phyloP scores from a whole-genome alignment of 2,113 vertebrate genomes.

The Orcinus orca region DNA sequence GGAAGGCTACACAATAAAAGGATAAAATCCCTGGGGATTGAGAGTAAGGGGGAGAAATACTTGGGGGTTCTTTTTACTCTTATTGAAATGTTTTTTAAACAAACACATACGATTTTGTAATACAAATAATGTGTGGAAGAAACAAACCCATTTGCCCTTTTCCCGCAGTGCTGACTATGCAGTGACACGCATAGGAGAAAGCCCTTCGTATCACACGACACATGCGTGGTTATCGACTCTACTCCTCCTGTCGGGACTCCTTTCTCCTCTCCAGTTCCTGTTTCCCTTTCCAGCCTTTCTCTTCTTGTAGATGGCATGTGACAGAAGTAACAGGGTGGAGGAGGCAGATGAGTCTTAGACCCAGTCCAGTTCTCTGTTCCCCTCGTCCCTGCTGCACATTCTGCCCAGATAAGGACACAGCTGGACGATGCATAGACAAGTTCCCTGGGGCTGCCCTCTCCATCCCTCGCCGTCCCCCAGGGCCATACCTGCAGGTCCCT shows the following conservation, averaged over 20 bases:
- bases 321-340: not conserved
- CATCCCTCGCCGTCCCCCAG: fast-evolving
- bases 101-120: not conserved
- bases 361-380: not conserved
- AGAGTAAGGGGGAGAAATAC: not conserved
- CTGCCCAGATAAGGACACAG: not conserved
- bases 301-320: not conserved
- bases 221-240: not conserved
- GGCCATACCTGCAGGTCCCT: not conserved
- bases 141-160: not conserved
- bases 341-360: not conserved
- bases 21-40: not conserved
- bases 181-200: fast-evolving
- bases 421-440: not conserved
- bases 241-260: fast-evolving
- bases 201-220: fast-evolving
- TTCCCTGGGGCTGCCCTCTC: not conserved
- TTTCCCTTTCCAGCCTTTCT: not conserved
- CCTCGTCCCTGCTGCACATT: not conserved
- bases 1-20: not conserved
- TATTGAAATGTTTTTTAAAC: not conserved
- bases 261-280: not conserved
- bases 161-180: not conserved
- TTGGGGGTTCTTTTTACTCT: not conserved
- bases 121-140: not conserved